These are phyloP conservation scores for Acronicta leporina DNA, from an alignment of 2,888 invertebrate genomes.

Conservation along the genomic window DNA sequence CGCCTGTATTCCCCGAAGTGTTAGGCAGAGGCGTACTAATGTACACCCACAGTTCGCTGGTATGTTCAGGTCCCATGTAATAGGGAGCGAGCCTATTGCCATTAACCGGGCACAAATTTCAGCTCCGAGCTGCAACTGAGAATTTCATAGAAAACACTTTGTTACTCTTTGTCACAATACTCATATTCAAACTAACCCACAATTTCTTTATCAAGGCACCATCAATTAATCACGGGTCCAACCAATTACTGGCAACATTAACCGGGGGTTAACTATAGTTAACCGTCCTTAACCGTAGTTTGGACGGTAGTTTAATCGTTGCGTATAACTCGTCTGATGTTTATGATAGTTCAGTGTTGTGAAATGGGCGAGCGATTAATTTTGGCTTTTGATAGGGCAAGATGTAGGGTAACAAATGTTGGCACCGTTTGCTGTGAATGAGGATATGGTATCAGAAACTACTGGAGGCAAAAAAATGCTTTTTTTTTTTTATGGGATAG, in stretches of 20 bases:
- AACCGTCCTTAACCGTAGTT: constrained; percentile 66
- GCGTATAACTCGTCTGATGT: constrained; percentile 66
- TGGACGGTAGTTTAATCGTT: constrained; percentile 63
- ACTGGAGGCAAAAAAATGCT: no score
- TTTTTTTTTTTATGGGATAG: no score
- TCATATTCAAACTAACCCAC: constrained; percentile 48
- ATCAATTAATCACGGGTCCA: constrained; percentile 71
- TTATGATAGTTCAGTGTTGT: constrained; percentile 59
- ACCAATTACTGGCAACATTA: constrained; percentile 60
- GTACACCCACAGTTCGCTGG: no score
- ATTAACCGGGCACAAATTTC: no score
- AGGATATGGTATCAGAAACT: not conserved
- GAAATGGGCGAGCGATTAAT: constrained; percentile 53
- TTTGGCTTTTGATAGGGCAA: constrained; percentile 41
- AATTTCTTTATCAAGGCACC: constrained; percentile 54
- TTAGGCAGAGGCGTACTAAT: no score
- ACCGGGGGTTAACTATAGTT: constrained; percentile 63
- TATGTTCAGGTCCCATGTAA: no score
- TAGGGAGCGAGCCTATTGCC: no score
- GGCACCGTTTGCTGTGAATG: not conserved
- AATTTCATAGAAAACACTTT: no score
- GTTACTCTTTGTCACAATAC: not conserved
- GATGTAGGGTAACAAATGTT: constrained; percentile 30
- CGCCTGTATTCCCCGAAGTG: no score
- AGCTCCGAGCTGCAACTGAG: no score